A percentile compares a stretch with the other conserved stretches of the same genome.
phyloP scores from a whole-genome alignment of 2,888 invertebrate genomes.

The Metopia argyrocephala region DNA sequence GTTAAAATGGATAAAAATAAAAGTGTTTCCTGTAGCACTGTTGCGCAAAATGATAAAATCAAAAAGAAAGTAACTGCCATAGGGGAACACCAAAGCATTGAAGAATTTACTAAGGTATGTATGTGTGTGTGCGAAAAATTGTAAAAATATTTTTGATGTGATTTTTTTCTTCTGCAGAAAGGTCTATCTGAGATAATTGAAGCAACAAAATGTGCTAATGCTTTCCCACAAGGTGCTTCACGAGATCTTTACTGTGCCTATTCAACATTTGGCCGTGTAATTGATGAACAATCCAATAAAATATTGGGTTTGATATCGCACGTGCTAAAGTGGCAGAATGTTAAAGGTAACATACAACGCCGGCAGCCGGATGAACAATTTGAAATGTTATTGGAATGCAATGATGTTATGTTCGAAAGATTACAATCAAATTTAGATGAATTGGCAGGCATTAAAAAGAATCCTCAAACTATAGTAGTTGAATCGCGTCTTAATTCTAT shows the following conservation, averaged over 20 bases:
- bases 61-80: constrained; percentile 47
- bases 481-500: constrained; percentile 74
- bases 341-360: constrained; percentile 81
- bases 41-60: constrained; percentile 6
- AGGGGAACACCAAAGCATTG: constrained; percentile 65
- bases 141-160: neutral
- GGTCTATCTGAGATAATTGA: constrained; percentile 84
- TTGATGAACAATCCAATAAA: constrained; percentile 83
- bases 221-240: constrained; percentile 85
- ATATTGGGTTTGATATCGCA: constrained; percentile 82
- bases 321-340: constrained; percentile 80
- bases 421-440: constrained; percentile 87
- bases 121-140: neutral
- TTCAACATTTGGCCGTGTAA: constrained; percentile 84
- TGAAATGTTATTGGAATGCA: constrained; percentile 89
- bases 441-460: constrained; percentile 81
- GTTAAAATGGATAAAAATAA: constrained; percentile 14
- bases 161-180: constrained; percentile 66
- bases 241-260: constrained; percentile 88
- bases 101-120: constrained; percentile 73
- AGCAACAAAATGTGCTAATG: constrained; percentile 85
- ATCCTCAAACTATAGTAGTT: constrained; percentile 79
- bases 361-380: constrained; percentile 83
- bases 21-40: neutral
- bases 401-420: constrained; percentile 90